Evolutionary conservation across 2,113 vertebrate species (phyloP), one percentile per base, ranked within the genome.

Genomic region (Callipepla squamata): DNA sequence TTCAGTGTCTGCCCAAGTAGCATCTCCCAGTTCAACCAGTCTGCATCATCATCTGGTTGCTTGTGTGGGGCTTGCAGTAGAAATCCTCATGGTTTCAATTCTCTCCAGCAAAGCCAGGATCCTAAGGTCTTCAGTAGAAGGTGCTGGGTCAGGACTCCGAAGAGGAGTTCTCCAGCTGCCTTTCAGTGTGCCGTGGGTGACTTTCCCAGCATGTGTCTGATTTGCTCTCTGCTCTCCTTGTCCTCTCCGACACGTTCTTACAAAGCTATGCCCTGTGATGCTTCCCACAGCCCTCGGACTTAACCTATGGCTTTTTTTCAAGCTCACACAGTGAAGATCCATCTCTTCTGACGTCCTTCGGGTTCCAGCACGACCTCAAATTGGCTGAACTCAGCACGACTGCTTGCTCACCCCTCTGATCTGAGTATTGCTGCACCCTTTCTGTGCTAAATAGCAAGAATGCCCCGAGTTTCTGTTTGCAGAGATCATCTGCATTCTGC

Each of bases 31-130:
- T 74, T 80, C 13, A 63, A 61, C 36, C 78, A 79, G 62, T 9
- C 23, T 47, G 66, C 12, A 0, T 4, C 2, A 1, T 1, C 4
- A 19, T 15, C 55, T 28, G 30, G 4, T 10, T 30, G 10, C 36
- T 6, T 6, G 6, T 1, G 7, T 6, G 8, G 48, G 79, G 42
- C 50, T 12, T 36, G 40, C 0, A 5, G 20, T 0, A 32, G 51
- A 25, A 68, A 20, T 14, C 25, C 9, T 45, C 51, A 0, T 9
- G 55, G 45, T 15, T 22, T 32, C 47, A 8, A 28, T 45, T 70
- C 9, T 25, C 16, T 32, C 13, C 13, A n/a, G 82, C 53, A 79
- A 72, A 90, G 13, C 11, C 1, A 1, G 12, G 34, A 25, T 51
- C 62, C 17, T 21, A 18, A 42, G 50, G 42, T 32, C 25, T 89